Base-by-base conservation (phyloP, 2,113 vertebrate species). In the Istiophorus platypterus region DNA sequence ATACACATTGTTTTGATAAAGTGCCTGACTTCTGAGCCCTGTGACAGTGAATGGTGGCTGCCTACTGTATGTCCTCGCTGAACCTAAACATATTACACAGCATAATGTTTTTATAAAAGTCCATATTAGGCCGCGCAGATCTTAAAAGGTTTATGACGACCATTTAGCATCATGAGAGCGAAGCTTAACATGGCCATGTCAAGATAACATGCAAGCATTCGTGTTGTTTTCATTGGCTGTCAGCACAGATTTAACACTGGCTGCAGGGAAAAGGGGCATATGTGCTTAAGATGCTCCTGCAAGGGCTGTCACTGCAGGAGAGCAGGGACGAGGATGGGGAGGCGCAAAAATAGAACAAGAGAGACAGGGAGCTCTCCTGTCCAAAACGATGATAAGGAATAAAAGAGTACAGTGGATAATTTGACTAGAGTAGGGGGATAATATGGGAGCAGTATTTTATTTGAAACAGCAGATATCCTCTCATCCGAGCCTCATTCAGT, bases 151-250 rank as follows among this genome's bases (percentile, higher is more conserved):
- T 95, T 95, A 95, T 92, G 94, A 92, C 90, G 93, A 91, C 93
- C 94, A 92, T 95, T 95, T 93, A 96, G 92, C 94, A 92, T 93
- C 93, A 86, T 72, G 88, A 91, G 93, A 94, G 93, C 76, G 82
- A 65, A 90, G 95, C 95, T 95, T 95, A 95, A 92, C 94, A 92
- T 92, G 95, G 94, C 91, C 93, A 89, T 94, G 94, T 95, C 93
- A 95, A 95, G 95, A 95, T 95, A 96, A 95, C 95, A 95, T 93
- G 94, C 93, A 93, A 94, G 94, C 93, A 92, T 93, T 93, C 88
- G 81, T 92, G 94, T 93, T 94, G 95, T 95, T 95, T 95, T 95
- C 95, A 95, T 87, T 94, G 94, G 92, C 93, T 96, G 95, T 96
- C 94, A 95, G 93, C 91, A 95, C 85, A 92, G 94, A 96, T 96